phyloP scores from a whole-genome alignment of 2,888 invertebrate species.

The Ophioninae sp. region DNA sequence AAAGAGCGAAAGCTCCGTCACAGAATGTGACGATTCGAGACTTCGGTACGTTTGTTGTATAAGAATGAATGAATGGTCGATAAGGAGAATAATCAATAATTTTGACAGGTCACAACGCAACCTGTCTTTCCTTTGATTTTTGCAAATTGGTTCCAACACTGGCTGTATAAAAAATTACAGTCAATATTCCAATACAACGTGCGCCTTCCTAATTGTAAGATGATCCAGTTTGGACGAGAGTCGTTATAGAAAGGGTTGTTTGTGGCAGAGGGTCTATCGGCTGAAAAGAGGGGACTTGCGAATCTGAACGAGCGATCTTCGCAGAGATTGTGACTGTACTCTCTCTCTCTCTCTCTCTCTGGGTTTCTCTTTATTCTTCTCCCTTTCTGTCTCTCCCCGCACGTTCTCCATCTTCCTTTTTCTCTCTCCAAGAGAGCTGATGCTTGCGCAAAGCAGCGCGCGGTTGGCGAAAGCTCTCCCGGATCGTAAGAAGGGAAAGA shows the following conservation, averaged over 20 bases:
- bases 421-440: constrained; percentile 18
- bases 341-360: constrained; percentile 15
- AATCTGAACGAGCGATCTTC: constrained; percentile 61
- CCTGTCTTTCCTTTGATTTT: not conserved
- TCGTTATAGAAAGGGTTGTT: constrained; percentile 30
- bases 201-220: not conserved
- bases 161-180: not conserved
- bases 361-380: constrained; percentile 11
- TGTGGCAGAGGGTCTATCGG: constrained; percentile 34
- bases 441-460: constrained; percentile 41
- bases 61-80: not conserved
- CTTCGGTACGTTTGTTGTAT: not conserved
- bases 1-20: not conserved
- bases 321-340: constrained; percentile 46
- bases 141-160: not conserved
- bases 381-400: not conserved
- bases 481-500: constrained; percentile 44
- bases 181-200: not conserved
- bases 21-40: not conserved
- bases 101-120: not conserved
- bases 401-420: constrained; percentile 3
- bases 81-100: not conserved
- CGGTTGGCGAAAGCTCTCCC: constrained; percentile 33
- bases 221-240: constrained; percentile 1
- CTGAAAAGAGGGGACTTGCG: constrained; percentile 52